Evolutionary conservation across 2,888 invertebrate genomes (phyloP).

Genomic region (Atherix ibis): DNA sequence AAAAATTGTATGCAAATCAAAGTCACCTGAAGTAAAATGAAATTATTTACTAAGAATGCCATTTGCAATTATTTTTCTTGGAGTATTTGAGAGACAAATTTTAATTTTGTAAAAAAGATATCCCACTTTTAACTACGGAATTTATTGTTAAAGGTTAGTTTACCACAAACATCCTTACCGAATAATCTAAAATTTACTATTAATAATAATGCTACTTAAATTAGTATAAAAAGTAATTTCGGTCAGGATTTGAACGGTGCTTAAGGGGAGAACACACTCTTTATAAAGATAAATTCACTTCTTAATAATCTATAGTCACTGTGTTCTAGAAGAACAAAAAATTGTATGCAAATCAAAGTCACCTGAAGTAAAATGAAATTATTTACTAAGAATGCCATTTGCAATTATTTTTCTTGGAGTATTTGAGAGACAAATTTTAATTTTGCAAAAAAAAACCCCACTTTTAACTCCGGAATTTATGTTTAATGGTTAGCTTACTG

Average conservation of each 20-base stretch:
- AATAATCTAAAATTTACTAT: too few species aligned
- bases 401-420: constrained; percentile 7
- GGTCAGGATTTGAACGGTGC: too few species aligned
- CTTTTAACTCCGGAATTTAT: constrained; percentile 4
- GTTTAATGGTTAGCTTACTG: neutral
- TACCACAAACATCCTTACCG: too few species aligned
- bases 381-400: constrained; percentile 9
- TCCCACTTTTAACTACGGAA: constrained; percentile 5
- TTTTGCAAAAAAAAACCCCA: constrained; percentile 5
- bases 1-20: constrained; percentile 4
- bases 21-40: constrained; percentile 8
- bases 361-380: constrained; percentile 7
- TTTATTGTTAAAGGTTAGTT: neutral
- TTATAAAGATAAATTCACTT: too few species aligned
- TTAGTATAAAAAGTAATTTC: neutral
- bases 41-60: constrained; percentile 6
- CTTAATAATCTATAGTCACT: too few species aligned
- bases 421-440: constrained; percentile 8
- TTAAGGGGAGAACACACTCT: too few species aligned
- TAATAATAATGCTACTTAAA: constrained; percentile 2
- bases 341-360: constrained; percentile 8
- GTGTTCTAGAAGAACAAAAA: too few species aligned
- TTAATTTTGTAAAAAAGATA: constrained; percentile 1
- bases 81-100: constrained; percentile 7
- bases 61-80: constrained; percentile 5